These are phyloP conservation scores for Lutraria lutraria DNA, from an alignment of 2,888 invertebrate genomes.

Conservation along the genomic window DNA sequence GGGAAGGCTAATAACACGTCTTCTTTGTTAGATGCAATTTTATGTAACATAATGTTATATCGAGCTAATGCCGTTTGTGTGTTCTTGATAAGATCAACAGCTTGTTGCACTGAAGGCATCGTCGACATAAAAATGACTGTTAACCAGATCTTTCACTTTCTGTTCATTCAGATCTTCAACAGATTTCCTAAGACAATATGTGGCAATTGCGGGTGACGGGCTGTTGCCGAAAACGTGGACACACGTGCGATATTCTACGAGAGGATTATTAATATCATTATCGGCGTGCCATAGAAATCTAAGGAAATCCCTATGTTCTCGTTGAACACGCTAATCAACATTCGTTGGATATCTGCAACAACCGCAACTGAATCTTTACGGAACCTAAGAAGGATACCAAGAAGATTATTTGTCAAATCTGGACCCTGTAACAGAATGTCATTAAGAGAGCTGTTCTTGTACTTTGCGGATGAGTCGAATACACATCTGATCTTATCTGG, in stretches of 20 bases:
- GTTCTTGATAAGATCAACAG: conserved; percentile 57
- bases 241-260: conserved; percentile 13
- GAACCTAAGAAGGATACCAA: conserved; percentile 52
- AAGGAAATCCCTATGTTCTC: not conserved
- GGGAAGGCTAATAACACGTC: conserved; percentile 50
- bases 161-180: conserved; percentile 43
- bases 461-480: conserved; percentile 53
- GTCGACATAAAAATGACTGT: conserved; percentile 70
- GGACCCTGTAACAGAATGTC: conserved; percentile 52
- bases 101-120: conserved; percentile 59
- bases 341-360: conserved; percentile 53
- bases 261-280: not conserved
- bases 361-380: conserved; percentile 46
- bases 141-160: conserved; percentile 52
- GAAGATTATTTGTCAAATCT: conserved; percentile 50
- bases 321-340: not conserved
- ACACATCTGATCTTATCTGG: conserved; percentile 56
- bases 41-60: conserved; percentile 36
- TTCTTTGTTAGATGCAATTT: conserved; percentile 48
- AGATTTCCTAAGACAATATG: conserved; percentile 44
- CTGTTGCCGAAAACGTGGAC: conserved; percentile 14
- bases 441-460: conserved; percentile 43
- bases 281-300: conserved; percentile 20
- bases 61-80: conserved; percentile 42
- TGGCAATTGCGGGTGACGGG: conserved; percentile 10